Conservation (phyloP, 2,113 vertebrate species). For the Procapra przewalskii region DNA sequence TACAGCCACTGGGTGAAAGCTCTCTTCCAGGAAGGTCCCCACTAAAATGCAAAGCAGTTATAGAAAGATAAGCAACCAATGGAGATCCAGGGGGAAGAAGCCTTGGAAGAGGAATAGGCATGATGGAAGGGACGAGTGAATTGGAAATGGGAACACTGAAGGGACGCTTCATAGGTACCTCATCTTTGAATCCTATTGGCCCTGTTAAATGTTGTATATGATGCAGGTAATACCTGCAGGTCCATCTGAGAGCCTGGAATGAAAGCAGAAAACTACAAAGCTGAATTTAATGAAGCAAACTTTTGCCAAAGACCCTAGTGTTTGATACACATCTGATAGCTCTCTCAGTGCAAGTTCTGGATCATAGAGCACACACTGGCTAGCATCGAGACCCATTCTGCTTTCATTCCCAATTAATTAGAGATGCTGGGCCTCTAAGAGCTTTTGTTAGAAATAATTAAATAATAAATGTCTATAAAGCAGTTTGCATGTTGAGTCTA, state of each 20-base stretch:
- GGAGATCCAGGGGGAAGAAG: not conserved
- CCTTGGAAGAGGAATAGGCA: not conserved
- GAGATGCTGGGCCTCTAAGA: slow-evolving; percentile 59
- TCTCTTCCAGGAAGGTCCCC: not conserved
- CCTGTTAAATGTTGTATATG: not conserved
- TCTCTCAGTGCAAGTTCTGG: slow-evolving; percentile 44
- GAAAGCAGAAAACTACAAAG: slow-evolving; percentile 44
- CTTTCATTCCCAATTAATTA: slow-evolving; percentile 67
- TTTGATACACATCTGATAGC: slow-evolving; percentile 48
- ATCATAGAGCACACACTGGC: slow-evolving; percentile 56
- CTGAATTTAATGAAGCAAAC: slow-evolving; percentile 58
- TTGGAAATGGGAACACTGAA: not conserved
- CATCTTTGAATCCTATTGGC: not conserved
- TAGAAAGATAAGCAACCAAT: not conserved
- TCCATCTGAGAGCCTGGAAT: slow-evolving; percentile 5
- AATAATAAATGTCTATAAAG: slow-evolving; percentile 71
- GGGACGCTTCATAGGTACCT: not conserved
- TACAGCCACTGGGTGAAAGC: not conserved
- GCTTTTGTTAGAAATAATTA: slow-evolving; percentile 74
- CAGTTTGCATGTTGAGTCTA: slow-evolving; percentile 66
- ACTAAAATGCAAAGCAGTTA: not conserved
- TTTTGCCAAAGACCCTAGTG: slow-evolving; percentile 38
- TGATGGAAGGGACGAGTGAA: not conserved
- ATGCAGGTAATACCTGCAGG: not conserved
- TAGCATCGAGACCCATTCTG: slow-evolving; percentile 29